Evolutionary conservation across 2,888 invertebrate species (phyloP), one percentile per base, ranked within the genome.

Genomic region (Cantharis flavilabris): DNA sequence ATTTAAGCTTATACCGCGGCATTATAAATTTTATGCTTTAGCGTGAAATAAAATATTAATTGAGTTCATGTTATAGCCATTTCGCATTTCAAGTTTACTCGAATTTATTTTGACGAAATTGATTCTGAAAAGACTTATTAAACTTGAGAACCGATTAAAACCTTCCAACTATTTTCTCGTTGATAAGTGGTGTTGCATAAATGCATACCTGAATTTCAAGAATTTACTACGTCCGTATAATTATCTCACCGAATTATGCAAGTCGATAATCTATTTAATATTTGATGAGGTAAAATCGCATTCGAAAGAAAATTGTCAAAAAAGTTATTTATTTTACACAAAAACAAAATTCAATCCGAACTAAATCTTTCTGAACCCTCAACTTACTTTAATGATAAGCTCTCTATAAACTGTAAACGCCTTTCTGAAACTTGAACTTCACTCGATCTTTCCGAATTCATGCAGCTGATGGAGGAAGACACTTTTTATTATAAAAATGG

Each of bases 311-410:
- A 49, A n/a, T 49, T n/a, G 49, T 49, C 49, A 49, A 49, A 30
- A 49, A 49, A 9, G 49, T 49, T 49, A 49, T 49, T 49, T 49
- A 49, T 49, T 49, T 49, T 49, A 49, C 49, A 49, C n/a, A 49
- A 49, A 49, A 49, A 49, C 49, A 49, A 49, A 49, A 49, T 49
- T 49, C 49, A 49, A 49, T 49, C 49, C 49, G 7, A 49, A n/a
- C 49, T 49, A 67, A 67, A 67, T 67, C 65, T 23, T 23, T 23
- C 7, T 49, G 49, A 49, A 49, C 49, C 49, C 49, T 49, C 65
- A 67, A 23, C 26, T 67, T 26, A 67, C 23, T 67, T 67, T 67
- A 67, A 67, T 67, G 65, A 67, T 67, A 67, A 67, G 65, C 65
- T 23, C 65, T 67, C 23, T 67, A 67, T 23, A 67, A 67, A 67